These are phyloP conservation scores for Rhea pennata DNA, from an alignment of 2,113 vertebrate species.

Conservation along the genomic window DNA sequence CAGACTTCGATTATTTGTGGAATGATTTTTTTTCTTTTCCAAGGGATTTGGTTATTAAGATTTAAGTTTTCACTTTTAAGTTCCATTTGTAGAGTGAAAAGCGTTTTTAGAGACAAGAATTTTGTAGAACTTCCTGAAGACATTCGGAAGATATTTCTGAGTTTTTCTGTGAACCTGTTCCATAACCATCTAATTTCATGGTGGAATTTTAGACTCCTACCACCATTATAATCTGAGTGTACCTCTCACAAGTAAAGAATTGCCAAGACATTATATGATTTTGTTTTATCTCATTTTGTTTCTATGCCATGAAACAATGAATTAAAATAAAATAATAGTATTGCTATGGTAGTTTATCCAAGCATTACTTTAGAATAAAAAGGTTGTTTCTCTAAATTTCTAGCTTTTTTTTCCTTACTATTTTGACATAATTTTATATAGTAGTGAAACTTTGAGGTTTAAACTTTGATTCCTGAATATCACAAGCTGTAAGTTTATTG, in stretches of 20 bases:
- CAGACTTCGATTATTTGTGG: neutral
- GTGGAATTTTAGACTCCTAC: neutral
- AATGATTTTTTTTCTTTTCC: neutral
- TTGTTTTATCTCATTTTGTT: neutral
- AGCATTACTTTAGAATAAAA: neutral
- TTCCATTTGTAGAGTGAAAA: neutral
- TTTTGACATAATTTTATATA: neutral
- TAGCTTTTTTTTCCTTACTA: neutral
- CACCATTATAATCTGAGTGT: neutral
- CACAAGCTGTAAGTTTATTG: neutral
- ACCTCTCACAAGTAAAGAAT: neutral
- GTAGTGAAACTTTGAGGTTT: neutral
- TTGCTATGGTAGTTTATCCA: neutral
- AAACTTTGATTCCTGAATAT: neutral
- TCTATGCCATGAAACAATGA: neutral
- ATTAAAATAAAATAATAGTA: neutral
- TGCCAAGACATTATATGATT: fast-evolving
- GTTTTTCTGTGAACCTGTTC: neutral
- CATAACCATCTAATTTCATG: neutral
- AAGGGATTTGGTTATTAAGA: neutral
- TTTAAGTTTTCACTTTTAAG: neutral
- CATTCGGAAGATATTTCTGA: neutral
- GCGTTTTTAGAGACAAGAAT: neutral
- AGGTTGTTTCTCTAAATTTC: neutral
- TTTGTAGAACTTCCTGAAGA: neutral